These are phyloP conservation scores for Plebejus melissa DNA, from an alignment of 2,888 invertebrate species.

Conservation along the genomic window DNA sequence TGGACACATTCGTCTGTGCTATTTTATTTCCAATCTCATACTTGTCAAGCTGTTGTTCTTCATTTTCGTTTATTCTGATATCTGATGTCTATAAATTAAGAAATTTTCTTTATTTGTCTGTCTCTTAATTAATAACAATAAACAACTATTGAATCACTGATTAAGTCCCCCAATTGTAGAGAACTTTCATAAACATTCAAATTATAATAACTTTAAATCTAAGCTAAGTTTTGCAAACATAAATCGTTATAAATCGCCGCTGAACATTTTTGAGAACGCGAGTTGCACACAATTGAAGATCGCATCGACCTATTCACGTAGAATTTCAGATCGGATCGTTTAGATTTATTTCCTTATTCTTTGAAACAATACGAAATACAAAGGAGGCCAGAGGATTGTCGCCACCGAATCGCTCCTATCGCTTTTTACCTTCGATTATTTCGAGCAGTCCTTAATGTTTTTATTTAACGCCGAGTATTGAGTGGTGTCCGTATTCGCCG, in stretches of 20 bases:
- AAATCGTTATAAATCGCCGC: background rate
- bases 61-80: background rate
- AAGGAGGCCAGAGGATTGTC: constrained; percentile 37
- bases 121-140: no score
- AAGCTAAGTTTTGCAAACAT: background rate
- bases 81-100: background rate
- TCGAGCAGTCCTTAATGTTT: constrained; percentile 74
- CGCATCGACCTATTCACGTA: constrained; percentile 22
- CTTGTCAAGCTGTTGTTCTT: background rate
- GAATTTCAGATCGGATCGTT: constrained; percentile 29
- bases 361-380: constrained; percentile 35
- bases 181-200: background rate
- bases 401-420: constrained; percentile 70
- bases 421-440: constrained; percentile 72
- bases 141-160: no score
- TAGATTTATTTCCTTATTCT: constrained; percentile 39
- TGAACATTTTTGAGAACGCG: constrained; percentile 3
- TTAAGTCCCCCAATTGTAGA: no score
- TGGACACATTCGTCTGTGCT: constrained; percentile 36
- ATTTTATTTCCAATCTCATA: constrained; percentile 32
- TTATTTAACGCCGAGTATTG: constrained; percentile 75
- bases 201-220: background rate
- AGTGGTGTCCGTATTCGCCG: constrained; percentile 72
- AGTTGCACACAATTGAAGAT: constrained; percentile 27
- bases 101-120: no score